A percentile compares a stretch with the other conserved stretches of the same genome.
Conservation (phyloP, 2,113 vertebrate genomes). For the Pantherophis guttatus region DNA sequence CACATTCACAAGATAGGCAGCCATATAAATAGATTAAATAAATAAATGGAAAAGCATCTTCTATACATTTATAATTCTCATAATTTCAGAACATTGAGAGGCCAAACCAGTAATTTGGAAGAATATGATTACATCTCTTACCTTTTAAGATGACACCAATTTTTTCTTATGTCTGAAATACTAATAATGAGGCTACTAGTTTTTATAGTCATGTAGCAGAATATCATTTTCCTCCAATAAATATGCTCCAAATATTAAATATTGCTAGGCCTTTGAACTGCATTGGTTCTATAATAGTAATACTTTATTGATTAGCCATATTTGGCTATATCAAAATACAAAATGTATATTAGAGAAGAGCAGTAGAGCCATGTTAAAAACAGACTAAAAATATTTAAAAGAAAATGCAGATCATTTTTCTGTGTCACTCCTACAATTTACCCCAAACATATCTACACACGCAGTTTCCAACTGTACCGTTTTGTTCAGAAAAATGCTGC, state of each 20-base stretch:
- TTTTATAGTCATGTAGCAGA: not conserved
- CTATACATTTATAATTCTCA: not conserved
- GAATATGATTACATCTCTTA: not conserved
- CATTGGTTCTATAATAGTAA: not conserved
- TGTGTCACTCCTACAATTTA: not conserved
- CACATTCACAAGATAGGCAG: not conserved
- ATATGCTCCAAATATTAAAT: not conserved
- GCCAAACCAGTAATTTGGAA: not conserved
- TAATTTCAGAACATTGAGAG: not conserved
- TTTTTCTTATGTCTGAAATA: not conserved
- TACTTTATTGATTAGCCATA: not conserved
- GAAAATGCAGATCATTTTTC: not conserved
- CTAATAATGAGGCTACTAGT: not conserved
- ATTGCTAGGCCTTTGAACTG: not conserved
- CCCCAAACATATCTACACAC: not conserved
- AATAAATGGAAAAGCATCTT: not conserved
- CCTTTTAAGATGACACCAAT: not conserved
- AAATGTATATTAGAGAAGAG: not conserved
- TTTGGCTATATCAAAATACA: not conserved
- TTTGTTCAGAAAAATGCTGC: not conserved
- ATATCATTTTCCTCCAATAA: not conserved
- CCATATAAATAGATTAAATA: not conserved
- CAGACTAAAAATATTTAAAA: not conserved
- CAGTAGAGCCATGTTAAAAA: not conserved
- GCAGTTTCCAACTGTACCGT: not conserved